Evolutionary conservation across 1,140 invertebrate species (phyloP).

Genomic region (Coptotermes formosanus): DNA sequence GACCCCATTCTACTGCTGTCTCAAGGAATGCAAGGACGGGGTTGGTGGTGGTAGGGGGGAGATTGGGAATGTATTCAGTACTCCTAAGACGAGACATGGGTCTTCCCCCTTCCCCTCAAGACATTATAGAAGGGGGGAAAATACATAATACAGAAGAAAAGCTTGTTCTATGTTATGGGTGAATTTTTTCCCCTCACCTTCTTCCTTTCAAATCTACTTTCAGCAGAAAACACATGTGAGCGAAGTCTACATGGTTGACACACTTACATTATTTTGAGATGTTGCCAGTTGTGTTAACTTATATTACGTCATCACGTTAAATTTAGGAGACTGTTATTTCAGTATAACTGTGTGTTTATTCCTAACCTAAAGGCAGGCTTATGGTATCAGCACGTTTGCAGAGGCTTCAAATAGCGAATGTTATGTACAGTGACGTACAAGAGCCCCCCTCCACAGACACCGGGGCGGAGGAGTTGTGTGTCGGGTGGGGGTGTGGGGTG

Average conservation of each 20-base stretch:
- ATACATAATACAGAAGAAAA: constrained; percentile 13
- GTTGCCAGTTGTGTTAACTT: not conserved
- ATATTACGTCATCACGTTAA: no score
- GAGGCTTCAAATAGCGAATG: no score
- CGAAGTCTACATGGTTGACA: constrained; percentile 2
- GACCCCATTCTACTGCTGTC: not conserved
- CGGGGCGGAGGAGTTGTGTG: no score
- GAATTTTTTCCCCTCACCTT: not conserved
- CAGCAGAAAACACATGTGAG: not conserved
- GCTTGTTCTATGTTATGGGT: not conserved
- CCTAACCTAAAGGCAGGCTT: no score
- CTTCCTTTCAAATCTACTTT: not conserved
- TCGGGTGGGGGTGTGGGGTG: no score
- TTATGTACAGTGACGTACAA: no score
- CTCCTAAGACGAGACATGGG: not conserved
- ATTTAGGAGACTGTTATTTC: no score
- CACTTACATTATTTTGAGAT: not conserved
- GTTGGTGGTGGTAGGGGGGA: not conserved
- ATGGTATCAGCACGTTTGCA: no score
- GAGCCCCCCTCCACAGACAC: no score
- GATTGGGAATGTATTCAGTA: not conserved
- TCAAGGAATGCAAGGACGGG: not conserved
- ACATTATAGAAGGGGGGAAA: not conserved
- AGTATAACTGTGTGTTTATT: no score
- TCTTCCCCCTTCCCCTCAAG: not conserved